phyloP scores from a whole-genome alignment of 1,140 invertebrate species.

The Chironomus tepperi region DNA sequence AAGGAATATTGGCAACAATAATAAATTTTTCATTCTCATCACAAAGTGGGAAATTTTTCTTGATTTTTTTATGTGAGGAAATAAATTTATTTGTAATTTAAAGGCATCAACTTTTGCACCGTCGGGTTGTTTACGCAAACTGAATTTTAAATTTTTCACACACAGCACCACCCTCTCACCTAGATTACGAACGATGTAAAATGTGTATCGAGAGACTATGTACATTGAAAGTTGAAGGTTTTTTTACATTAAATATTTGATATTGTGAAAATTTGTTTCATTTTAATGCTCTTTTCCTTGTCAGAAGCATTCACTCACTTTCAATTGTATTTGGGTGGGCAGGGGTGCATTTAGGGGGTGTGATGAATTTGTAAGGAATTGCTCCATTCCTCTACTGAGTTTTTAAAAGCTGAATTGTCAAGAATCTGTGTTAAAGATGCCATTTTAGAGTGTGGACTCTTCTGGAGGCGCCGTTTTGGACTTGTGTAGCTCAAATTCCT shows the following conservation, averaged over 20 bases:
- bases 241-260: conserved; percentile 9
- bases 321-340: too few species aligned
- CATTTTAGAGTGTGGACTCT: too few species aligned
- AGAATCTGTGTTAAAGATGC: too few species aligned
- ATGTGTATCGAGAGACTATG: not conserved
- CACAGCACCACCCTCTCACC: too few species aligned
- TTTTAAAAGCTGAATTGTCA: too few species aligned
- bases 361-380: too few species aligned
- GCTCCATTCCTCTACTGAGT: too few species aligned
- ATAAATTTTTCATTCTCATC: conserved; percentile 14
- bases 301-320: too few species aligned
- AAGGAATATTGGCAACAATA: not conserved
- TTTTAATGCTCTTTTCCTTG: not conserved
- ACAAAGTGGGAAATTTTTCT: not conserved
- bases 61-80: conserved; percentile 9
- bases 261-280: conserved; percentile 14
- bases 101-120: conserved; percentile 5
- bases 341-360: too few species aligned
- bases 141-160: conserved; percentile 9
- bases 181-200: too few species aligned
- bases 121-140: not conserved
- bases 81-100: conserved; percentile 10
- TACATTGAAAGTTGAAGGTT: conserved; percentile 1
- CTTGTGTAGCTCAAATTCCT: too few species aligned
- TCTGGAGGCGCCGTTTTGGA: too few species aligned